Percentiles rank a stretch among this genome's conserved stretches.
Evolutionary conservation across 2,888 invertebrate species (phyloP).

Genomic region (Campoplex capitator): DNA sequence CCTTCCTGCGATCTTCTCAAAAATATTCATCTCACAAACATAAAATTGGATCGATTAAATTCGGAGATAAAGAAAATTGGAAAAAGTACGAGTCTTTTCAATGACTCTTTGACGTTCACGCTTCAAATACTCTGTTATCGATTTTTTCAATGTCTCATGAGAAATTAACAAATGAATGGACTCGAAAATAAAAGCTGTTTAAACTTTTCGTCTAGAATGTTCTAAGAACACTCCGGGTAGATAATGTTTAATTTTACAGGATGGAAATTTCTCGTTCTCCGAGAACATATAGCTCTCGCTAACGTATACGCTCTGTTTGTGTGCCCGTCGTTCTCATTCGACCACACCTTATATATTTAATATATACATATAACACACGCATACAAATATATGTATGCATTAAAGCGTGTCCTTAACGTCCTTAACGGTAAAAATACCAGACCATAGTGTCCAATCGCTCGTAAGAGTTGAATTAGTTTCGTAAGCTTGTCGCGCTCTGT

Average conservation of each 20-base stretch:
- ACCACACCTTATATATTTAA: conserved; percentile 34
- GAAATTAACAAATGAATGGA: not conserved
- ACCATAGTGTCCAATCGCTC: conserved; percentile 62
- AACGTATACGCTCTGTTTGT: not conserved
- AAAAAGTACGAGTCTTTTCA: not conserved
- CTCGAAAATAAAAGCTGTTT: not conserved
- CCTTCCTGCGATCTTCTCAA: too few relatives aligned
- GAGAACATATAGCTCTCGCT: not conserved
- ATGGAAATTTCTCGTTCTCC: conserved; percentile 14
- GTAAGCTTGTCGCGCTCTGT: conserved; percentile 71
- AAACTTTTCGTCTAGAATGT: not conserved
- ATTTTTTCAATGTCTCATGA: not conserved
- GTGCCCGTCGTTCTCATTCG: conserved; percentile 18
- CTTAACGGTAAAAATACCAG: conserved; percentile 66
- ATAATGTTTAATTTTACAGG: conserved; percentile 15
- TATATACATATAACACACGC: not conserved
- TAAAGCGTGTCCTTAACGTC: conserved; percentile 63
- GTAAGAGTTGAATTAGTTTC: conserved; percentile 71
- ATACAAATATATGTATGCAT: conserved; percentile 32
- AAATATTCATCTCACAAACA: not conserved
- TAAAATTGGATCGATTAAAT: not conserved
- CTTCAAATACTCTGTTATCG: not conserved
- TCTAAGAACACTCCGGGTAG: not conserved
- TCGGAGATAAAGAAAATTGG: not conserved
- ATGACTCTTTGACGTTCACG: not conserved